Evolutionary conservation across 2,888 invertebrate species (phyloP).

Genomic region (Scrobipalpa costella): DNA sequence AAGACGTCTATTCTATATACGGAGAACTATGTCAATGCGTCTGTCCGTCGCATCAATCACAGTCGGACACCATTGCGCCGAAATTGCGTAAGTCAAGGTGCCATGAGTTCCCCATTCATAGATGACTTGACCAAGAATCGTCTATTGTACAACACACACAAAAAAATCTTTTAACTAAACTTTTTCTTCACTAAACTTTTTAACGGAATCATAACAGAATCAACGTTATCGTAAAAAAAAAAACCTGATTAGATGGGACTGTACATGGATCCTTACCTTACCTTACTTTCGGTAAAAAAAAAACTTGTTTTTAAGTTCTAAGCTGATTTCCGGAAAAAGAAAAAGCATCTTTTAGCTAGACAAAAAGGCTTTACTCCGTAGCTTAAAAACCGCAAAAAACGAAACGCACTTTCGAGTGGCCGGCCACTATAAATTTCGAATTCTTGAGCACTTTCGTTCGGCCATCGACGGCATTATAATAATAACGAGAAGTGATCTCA

Average conservation of each 20-base stretch:
- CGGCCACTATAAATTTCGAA: background rate
- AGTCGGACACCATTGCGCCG: slow-evolving; percentile 1
- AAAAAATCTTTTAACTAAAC: too few species aligned
- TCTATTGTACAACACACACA: too few species aligned
- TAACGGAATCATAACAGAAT: too few species aligned
- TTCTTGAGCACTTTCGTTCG: slow-evolving; percentile 2
- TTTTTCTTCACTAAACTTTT: too few species aligned
- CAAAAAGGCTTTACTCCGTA: background rate
- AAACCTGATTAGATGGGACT: too few species aligned
- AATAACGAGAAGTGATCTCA: slow-evolving; percentile 10
- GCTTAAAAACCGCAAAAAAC: background rate
- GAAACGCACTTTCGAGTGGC: slow-evolving; percentile 4
- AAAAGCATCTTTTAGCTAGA: background rate
- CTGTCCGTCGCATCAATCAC: slow-evolving; percentile 10
- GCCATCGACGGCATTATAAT: background rate
- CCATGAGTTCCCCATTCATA: background rate
- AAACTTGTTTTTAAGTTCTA: background rate
- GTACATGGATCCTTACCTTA: too few species aligned
- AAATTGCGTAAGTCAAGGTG: background rate
- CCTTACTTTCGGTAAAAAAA: too few species aligned
- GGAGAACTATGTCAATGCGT: slow-evolving; percentile 11
- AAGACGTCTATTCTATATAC: slow-evolving; percentile 4
- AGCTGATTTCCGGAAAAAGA: background rate
- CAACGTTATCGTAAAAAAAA: too few species aligned
- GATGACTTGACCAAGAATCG: background rate